Base-by-base conservation (phyloP, 2,113 vertebrate species). In the Fulmarus glacialis region DNA sequence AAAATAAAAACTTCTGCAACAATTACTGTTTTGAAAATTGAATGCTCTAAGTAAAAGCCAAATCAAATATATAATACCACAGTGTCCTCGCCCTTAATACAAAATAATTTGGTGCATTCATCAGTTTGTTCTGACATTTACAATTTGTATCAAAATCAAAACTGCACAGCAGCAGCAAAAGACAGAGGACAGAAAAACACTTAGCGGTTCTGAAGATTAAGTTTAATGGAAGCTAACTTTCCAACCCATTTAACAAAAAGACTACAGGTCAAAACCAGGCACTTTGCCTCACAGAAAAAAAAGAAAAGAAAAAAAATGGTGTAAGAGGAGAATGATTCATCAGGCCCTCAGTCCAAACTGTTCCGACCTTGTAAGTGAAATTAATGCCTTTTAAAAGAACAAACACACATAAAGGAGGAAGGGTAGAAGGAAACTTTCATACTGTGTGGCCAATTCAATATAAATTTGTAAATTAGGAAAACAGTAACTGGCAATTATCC, bases 201-300 rank as follows among this genome's bases (percentile, higher is more conserved):
- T 89, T 82, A 58, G 47, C 47, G 89, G 45, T 43, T 96, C 81
- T 90, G 50, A 88, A 96, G 83, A 53, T 82, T 88, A 70, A 92
- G 75, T 55, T 93, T 95, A 93, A 96, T 89, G 91, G 83, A 89
- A 92, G 74, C 11, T 87, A 67, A 55, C 53, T 93, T 98, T 97
- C 56, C 29, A 96, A 87, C 8, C 42, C 38, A 90, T 95, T 98
- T 96, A 97, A 95, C 79, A 96, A 43, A 95, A 84, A 87, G 50
- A 91, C 55, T 75, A 45, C 38, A 86, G 85, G 70, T 95, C 77
- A 97, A 93, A 94, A 83, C 13, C 87, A 93, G 34, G 47, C n/a
- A 78, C 22, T 87, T 87, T 77, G 34, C 34, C n/a, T 60, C 36
- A 77, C 5, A 77, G 22, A 27, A 90, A n/a, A 60, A 40, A 32